phyloP scores from a whole-genome alignment of 1,140 invertebrate species.

The Drosophila melanica region DNA sequence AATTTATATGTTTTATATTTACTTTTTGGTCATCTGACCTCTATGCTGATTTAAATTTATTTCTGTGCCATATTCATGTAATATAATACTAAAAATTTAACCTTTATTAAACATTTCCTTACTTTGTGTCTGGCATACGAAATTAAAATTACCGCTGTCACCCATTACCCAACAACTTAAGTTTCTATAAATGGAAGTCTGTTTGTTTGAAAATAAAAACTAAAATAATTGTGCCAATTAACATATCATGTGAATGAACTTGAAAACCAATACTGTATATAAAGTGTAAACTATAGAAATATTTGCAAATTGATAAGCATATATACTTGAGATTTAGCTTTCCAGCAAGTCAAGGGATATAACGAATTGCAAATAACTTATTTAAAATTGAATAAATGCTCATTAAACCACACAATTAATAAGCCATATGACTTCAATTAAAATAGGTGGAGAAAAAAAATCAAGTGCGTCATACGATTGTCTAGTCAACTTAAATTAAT shows the following conservation, averaged over 20 bases:
- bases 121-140: slow-evolving; percentile 26
- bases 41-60: neutral
- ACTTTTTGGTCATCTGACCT: no score
- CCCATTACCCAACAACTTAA: slow-evolving; percentile 6
- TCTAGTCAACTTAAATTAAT: no score
- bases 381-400: no score
- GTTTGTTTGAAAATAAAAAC: slow-evolving; percentile 13
- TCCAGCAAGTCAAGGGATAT: neutral
- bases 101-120: slow-evolving; percentile 24
- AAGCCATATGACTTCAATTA: no score
- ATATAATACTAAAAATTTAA: neutral
- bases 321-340: neutral
- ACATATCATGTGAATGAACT: slow-evolving; percentile 57
- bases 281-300: slow-evolving; percentile 16
- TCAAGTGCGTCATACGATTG: no score
- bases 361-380: neutral
- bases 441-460: no score
- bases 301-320: slow-evolving; percentile 49
- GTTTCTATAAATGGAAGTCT: slow-evolving; percentile 12
- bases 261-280: slow-evolving; percentile 58
- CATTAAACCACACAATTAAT: no score
- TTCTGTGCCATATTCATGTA: slow-evolving; percentile 9
- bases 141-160: slow-evolving; percentile 21
- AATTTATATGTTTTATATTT: no score
- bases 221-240: slow-evolving; percentile 58